Evolutionary conservation across 2,888 invertebrate species (phyloP).

Genomic region (Spilarctia lutea): DNA sequence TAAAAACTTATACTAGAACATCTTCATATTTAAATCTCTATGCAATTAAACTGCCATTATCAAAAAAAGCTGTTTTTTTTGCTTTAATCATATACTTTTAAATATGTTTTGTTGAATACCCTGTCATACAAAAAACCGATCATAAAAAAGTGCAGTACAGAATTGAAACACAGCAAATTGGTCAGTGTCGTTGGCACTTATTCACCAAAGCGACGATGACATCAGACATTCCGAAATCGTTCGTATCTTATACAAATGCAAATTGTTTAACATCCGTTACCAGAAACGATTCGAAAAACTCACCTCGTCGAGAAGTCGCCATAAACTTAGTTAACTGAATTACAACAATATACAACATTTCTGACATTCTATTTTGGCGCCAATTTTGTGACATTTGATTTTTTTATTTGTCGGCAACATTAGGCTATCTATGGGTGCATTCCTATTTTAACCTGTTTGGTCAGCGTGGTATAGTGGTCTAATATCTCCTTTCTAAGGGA

Average conservation of each 20-base stretch:
- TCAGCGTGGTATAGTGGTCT: no score
- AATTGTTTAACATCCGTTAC: slow-evolving; percentile 42
- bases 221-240: slow-evolving; percentile 37
- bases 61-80: no score
- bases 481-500: no score
- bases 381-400: no score
- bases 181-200: slow-evolving; percentile 27
- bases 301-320: neutral
- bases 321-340: neutral
- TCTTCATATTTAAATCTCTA: neutral
- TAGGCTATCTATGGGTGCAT: no score
- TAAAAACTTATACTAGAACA: no score
- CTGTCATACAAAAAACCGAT: slow-evolving; percentile 19
- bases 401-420: no score
- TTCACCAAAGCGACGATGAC: slow-evolving; percentile 33
- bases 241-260: slow-evolving; percentile 19
- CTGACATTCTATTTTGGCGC: no score
- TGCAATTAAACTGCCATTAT: neutral
- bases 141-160: slow-evolving; percentile 23
- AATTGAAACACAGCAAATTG: slow-evolving; percentile 14
- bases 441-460: no score
- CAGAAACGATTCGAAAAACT: neutral
- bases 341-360: neutral
- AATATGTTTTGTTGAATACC: neutral
- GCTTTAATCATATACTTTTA: no score